These are phyloP conservation scores for Rhingia rostrata DNA, from an alignment of 2,888 invertebrate genomes.

Conservation along the genomic window DNA sequence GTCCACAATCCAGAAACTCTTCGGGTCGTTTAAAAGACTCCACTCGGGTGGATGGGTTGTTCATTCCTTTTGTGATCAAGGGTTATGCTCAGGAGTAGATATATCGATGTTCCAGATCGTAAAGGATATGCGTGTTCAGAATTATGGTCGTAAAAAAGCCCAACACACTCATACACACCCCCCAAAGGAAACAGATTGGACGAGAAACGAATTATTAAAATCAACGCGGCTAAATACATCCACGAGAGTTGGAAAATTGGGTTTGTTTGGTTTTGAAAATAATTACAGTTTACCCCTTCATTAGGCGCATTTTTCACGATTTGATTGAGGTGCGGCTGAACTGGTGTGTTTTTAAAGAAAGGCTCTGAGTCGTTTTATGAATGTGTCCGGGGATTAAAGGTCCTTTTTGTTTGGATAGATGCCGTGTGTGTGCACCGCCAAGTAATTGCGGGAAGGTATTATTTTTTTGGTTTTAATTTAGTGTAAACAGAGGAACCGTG, in stretches of 20 bases:
- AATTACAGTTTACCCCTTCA: slow-evolving; percentile 75
- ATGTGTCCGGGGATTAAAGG: slow-evolving; percentile 43
- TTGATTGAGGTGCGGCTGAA: slow-evolving; percentile 70
- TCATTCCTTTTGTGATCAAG: slow-evolving; percentile 8
- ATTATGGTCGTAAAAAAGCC: slow-evolving; percentile 38
- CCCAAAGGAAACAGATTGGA: slow-evolving; percentile 35
- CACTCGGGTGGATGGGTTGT: background rate
- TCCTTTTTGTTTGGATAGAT: slow-evolving; percentile 69
- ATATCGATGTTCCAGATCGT: slow-evolving; percentile 35
- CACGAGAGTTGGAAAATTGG: slow-evolving; percentile 60
- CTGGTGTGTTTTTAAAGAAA: slow-evolving; percentile 70
- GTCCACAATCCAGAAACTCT: slow-evolving; percentile 43
- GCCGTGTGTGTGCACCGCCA: slow-evolving; percentile 49
- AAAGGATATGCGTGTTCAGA: slow-evolving; percentile 63
- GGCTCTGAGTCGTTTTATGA: slow-evolving; percentile 39
- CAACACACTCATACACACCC: background rate
- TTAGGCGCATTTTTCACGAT: slow-evolving; percentile 73
- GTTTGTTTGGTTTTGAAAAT: slow-evolving; percentile 74
- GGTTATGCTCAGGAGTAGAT: background rate
- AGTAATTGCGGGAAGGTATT: slow-evolving; percentile 43
- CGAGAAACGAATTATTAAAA: slow-evolving; percentile 51
- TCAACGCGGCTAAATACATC: slow-evolving; percentile 64
- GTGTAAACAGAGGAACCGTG: slow-evolving; percentile 67
- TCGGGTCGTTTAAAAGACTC: slow-evolving; percentile 57
- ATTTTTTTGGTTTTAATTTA: slow-evolving; percentile 54